phyloP scores from a whole-genome alignment of 2,888 invertebrate genomes.

The Bombylius discolor region DNA sequence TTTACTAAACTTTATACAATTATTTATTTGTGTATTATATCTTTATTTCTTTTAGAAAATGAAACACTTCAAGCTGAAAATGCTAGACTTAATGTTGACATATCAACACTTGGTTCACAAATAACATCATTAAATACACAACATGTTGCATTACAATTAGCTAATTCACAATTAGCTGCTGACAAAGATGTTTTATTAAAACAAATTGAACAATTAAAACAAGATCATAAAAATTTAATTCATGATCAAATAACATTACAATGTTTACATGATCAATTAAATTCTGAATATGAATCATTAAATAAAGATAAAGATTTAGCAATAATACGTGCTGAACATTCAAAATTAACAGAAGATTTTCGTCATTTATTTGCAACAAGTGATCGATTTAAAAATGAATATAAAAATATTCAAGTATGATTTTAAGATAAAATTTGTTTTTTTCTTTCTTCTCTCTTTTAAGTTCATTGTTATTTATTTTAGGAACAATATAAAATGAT shows the following conservation, averaged over 20 bases:
- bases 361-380: constrained; percentile 71
- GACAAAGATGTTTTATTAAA: constrained; percentile 76
- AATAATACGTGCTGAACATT: constrained; percentile 76
- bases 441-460: no score
- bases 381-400: constrained; percentile 71
- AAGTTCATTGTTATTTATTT: constrained; percentile 1
- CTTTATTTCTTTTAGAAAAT: constrained; percentile 30
- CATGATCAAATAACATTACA: constrained; percentile 80
- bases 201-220: constrained; percentile 59
- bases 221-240: constrained; percentile 60
- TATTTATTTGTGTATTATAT: not conserved
- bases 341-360: constrained; percentile 80
- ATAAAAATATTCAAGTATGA: constrained; percentile 43
- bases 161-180: constrained; percentile 73
- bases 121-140: constrained; percentile 74
- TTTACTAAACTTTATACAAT: not conserved
- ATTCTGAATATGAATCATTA: constrained; percentile 77
- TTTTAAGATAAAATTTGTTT: no score
- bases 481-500: constrained; percentile 59
- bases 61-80: constrained; percentile 61
- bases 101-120: constrained; percentile 78
- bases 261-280: constrained; percentile 81
- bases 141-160: constrained; percentile 73
- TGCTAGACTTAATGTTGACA: constrained; percentile 76
- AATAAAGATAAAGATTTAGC: constrained; percentile 67